Percentiles rank a stretch among this genome's conserved stretches.
Conservation (phyloP, 2,797 vertebrate species). For the Pangasius sanitwongsei region DNA sequence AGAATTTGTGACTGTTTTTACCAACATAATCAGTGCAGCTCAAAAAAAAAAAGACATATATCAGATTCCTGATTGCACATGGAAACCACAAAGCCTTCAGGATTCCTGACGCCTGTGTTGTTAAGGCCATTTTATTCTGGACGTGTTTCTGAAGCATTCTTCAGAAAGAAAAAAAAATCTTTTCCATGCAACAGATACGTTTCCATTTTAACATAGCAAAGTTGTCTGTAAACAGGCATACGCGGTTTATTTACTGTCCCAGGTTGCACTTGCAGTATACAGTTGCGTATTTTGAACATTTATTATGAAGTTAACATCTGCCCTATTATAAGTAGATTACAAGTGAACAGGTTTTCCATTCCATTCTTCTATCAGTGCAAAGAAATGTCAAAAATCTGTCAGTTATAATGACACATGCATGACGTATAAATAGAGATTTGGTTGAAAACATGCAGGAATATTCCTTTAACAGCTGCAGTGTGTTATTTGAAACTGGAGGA, state of each 20-base stretch:
- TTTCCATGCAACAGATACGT: not conserved
- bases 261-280: not conserved
- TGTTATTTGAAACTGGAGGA: not conserved
- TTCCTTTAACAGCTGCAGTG: constrained; percentile 4
- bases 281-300: not conserved
- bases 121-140: not conserved
- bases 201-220: not conserved
- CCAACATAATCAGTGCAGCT: not conserved
- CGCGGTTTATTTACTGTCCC: not conserved
- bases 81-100: not conserved
- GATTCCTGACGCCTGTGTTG: not conserved
- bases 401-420: not conserved
- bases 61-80: not conserved
- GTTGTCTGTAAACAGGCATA: not conserved
- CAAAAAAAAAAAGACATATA: not conserved
- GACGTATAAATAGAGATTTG: not conserved
- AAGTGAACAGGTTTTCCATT: not conserved
- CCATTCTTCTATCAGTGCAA: not conserved
- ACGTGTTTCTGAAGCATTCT: not conserved
- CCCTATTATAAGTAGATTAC: not conserved
- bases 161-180: not conserved
- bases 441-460: not conserved
- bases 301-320: not conserved
- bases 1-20: not conserved
- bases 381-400: not conserved